Conservation (phyloP, 2,888 invertebrate genomes). For the Acrocyrtus sp. region DNA sequence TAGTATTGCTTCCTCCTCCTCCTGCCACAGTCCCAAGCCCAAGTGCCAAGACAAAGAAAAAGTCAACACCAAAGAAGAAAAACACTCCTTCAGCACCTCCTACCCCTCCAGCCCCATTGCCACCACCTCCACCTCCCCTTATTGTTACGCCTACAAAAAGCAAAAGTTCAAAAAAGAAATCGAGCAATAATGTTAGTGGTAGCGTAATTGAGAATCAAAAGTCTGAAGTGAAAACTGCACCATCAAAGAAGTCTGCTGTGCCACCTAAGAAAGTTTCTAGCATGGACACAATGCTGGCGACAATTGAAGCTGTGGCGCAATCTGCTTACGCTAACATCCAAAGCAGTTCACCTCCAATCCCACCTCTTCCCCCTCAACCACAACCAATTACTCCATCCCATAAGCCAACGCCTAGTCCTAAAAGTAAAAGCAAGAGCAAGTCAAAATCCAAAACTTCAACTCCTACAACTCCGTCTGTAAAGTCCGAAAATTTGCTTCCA, state of each 20-base stretch:
- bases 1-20: conserved; percentile 3
- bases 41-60: conserved; percentile 50
- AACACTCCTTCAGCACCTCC: conserved; percentile 31
- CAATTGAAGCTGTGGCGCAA: conserved; percentile 54
- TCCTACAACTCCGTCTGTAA: conserved; percentile 14
- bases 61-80: conserved; percentile 44
- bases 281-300: conserved; percentile 47
- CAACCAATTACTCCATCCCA: conserved; percentile 11
- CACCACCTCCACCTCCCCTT: conserved; percentile 37
- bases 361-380: conserved; percentile 22
- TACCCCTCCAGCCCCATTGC: conserved; percentile 35
- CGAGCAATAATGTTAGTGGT: conserved; percentile 11
- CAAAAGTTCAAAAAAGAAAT: conserved; percentile 48
- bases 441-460: conserved; percentile 21
- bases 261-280: conserved; percentile 53
- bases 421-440: conserved; percentile 39
- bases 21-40: conserved; percentile 14
- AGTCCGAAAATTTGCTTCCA: too few relatives aligned
- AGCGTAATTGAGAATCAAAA: conserved; percentile 35
- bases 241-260: conserved; percentile 36
- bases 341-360: conserved; percentile 29
- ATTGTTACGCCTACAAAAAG: conserved; percentile 27
- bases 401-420: conserved; percentile 51
- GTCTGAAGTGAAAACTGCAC: conserved; percentile 52
- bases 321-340: conserved; percentile 44